A percentile compares a stretch with the other conserved stretches of the same genome.
Conservation (phyloP, 2,888 invertebrate species). For the Meiosimyza decipiens region DNA sequence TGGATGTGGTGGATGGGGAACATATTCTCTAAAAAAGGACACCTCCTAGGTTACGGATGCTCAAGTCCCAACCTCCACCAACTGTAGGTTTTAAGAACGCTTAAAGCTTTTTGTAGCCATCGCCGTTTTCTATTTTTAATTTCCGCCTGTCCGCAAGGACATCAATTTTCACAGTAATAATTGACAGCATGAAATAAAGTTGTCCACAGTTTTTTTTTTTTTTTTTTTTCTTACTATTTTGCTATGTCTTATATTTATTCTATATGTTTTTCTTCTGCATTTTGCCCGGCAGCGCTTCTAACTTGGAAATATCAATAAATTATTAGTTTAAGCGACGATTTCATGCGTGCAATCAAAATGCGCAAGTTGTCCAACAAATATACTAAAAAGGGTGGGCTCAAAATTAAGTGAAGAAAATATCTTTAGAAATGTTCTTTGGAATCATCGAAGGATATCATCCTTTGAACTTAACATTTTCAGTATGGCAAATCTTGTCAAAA, state of each 20-base stretch:
- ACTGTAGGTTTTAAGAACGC: not conserved
- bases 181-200: conserved; percentile 18
- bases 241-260: too few species aligned
- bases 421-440: too few species aligned
- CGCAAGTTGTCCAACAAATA: not conserved
- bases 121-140: conserved; percentile 19
- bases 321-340: conserved; percentile 6
- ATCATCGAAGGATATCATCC: too few species aligned
- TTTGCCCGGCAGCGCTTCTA: not conserved
- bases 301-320: not conserved
- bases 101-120: not conserved
- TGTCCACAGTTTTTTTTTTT: conserved; percentile 1
- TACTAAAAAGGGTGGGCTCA: too few species aligned
- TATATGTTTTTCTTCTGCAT: too few species aligned
- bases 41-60: not conserved
- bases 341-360: conserved; percentile 8
- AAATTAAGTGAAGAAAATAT: too few species aligned
- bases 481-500: too few species aligned
- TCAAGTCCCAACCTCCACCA: not conserved
- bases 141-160: conserved; percentile 28
- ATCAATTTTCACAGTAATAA: conserved; percentile 19
- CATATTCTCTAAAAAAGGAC: not conserved
- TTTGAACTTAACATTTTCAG: too few species aligned
- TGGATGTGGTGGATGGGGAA: too few species aligned
- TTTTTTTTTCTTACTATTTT: not conserved